phyloP scores from a whole-genome alignment of 2,113 vertebrate genomes.

The Sakesphorus luctuosus region DNA sequence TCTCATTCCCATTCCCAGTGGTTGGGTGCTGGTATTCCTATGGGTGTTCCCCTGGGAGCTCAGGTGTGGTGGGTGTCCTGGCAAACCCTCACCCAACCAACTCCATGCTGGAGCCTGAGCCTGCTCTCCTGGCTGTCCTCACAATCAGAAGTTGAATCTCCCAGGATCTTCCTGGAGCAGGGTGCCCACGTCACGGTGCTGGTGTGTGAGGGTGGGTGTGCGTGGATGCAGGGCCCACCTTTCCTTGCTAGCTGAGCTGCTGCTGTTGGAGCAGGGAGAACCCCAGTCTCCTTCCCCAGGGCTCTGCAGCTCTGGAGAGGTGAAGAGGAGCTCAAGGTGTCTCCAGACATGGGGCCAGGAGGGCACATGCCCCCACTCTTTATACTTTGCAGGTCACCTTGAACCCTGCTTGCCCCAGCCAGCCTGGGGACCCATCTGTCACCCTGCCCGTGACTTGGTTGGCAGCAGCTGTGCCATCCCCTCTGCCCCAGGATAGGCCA shows the following conservation, averaged over 20 bases:
- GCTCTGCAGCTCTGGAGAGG: not conserved
- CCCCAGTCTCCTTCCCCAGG: accelerated
- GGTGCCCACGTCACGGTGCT: accelerated
- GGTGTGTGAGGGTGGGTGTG: accelerated
- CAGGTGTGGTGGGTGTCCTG: not conserved
- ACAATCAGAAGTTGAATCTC: not conserved
- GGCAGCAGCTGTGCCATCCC: not conserved
- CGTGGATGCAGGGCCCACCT: not conserved
- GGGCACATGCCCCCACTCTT: not conserved
- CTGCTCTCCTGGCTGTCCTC: not conserved
- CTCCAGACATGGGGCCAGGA: not conserved
- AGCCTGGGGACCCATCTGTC: not conserved
- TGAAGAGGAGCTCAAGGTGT: not conserved
- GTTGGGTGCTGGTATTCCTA: not conserved
- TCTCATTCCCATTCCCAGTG: accelerated
- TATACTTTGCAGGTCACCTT: not conserved
- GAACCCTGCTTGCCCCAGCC: accelerated
- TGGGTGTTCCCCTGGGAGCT: not conserved
- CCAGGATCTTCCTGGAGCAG: not conserved
- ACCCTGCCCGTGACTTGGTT: not conserved
- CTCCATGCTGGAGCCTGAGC: not conserved
- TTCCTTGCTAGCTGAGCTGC: not conserved
- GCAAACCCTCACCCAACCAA: accelerated
- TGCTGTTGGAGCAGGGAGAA: accelerated
- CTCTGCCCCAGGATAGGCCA: not conserved